Base-by-base conservation (phyloP, 2,888 invertebrate species). In the Hoplodrina ambigua region DNA sequence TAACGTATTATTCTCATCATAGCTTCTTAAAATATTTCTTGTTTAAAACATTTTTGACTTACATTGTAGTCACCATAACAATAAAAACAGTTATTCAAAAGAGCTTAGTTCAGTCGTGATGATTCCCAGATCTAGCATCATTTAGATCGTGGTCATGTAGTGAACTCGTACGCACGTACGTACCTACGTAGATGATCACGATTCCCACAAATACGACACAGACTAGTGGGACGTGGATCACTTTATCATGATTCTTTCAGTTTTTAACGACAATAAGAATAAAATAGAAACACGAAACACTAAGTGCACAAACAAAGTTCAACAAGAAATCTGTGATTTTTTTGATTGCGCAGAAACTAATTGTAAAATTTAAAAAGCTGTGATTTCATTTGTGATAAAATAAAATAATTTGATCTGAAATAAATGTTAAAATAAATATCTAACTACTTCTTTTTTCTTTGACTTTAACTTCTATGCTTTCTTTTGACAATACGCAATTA, bases 161-260 rank as follows among this genome's bases (percentile, higher is more conserved):
- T 72, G 46, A 71, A 52, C 56, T 13, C 37, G 17, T 15, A 46
- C 19, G 20, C 20, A 46, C 54, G 44, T 25, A 25, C 25, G 25
- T 25, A n/a, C n/a, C n/a, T n/a, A 25, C 19, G 46, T 65, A 44
- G 41, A 55, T 19, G 53, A 77, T 53, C 72, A 78, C 72, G 67
- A 63, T 44, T 66, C 52, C 49, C 10, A 67, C 37, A 64, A 64
- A 61, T n/a, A 46, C 17, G 0, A 46, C 6, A 46, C 13, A 52
- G 11, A 33, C 10, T 44, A 15, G 15, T 49, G 10, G 19, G 37
- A 20, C 55, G 33, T 63, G 52, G 20, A 52, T 25, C 17, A 54
- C 8, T 49, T 52, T n/a, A 54, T 41, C n/a, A 53, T 71, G 50
- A 25, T 55, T 11, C 2, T 20, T 15, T 19, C 3, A 33, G 25